Base-by-base conservation (phyloP, 1,140 invertebrate genomes). In the Pteromalus puparum region DNA sequence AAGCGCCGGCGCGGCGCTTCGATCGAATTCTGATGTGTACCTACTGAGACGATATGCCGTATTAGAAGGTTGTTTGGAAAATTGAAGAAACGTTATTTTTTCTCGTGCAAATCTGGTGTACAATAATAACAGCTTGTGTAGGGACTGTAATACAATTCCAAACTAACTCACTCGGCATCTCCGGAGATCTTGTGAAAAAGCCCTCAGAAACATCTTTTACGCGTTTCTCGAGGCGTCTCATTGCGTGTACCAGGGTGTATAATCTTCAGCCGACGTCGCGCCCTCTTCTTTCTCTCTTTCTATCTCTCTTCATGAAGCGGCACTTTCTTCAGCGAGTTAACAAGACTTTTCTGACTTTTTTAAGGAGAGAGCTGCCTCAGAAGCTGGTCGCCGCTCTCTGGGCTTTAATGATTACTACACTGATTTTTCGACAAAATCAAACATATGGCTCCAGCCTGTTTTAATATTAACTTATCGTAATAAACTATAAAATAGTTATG, bases 281-380 rank as follows among this genome's bases (percentile, higher is more conserved):
- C n/a, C 24, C 67, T n/a, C 67, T 70, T 5, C 12, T 3, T 26
- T 24, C 67, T 68, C 26, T 68, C 24, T 18, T 9, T n/a, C n/a
- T n/a, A n/a, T n/a, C n/a, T 65, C 61, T 65, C 61, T 18, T 18
- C 67, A 28, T 70, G 10, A 70, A 70, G 26, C 24, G 67, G 26
- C 67, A 26, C 67, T 70, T 70, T 70, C 67, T 70, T 70, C 26
- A 9, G 24, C 67, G 26, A 70, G 67, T 30, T 70, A 70, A 70
- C 67, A 30, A 70, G 67, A 15, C n/a, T 70, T 70, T 70, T 70
- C 26, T 28, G 67, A 30, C 67, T 70, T 70, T 70, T 70, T 70
- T 70, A 70, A 28, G 7, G 67, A 26, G 26, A n/a, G 18, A 21
- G 53, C 53, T 61, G 53, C 53, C n/a, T 61, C 53, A 61, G 21